Conservation (phyloP, 2,113 vertebrate genomes). For the Hyperoodon ampullatus region DNA sequence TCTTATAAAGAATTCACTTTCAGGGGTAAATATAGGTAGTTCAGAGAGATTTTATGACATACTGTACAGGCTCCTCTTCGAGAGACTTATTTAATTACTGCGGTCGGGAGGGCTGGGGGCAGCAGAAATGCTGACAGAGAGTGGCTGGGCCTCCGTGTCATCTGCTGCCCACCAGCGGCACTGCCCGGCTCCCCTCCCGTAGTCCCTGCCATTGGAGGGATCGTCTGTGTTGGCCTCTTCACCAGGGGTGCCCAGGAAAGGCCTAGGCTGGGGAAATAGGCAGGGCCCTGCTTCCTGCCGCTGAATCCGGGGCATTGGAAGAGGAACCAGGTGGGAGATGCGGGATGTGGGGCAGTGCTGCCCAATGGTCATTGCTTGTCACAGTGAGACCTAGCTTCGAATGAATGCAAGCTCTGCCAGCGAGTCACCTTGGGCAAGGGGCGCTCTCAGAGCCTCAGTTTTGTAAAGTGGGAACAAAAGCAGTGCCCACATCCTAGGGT, state of each 20-base stretch:
- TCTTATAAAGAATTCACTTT: conserved; percentile 99
- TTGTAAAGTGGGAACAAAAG: not conserved
- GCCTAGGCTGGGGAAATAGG: not conserved
- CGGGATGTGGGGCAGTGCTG: accelerated
- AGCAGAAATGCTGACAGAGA: conserved; percentile 80
- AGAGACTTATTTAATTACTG: conserved; percentile 97
- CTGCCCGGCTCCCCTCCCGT: not conserved
- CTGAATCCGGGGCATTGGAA: not conserved
- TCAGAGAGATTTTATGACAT: conserved; percentile 98
- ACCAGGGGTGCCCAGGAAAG: not conserved
- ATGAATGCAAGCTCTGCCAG: not conserved
- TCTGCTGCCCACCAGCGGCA: conserved; percentile 69
- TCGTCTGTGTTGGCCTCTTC: not conserved
- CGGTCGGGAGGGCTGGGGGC: conserved; percentile 64
- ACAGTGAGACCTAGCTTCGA: not conserved
- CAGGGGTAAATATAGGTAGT: conserved; percentile 99
- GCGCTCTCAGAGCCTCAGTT: not conserved
- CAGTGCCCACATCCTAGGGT: too few species aligned
- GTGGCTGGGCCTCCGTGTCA: conserved; percentile 66
- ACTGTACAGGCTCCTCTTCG: conserved; percentile 90
- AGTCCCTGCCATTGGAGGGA: not conserved
- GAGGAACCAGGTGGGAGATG: not conserved
- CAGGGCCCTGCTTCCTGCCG: not conserved
- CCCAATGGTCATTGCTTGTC: not conserved
- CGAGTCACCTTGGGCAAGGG: accelerated